These are phyloP conservation scores for Erebia aethiops DNA, from an alignment of 2,888 invertebrate species.

Conservation along the genomic window DNA sequence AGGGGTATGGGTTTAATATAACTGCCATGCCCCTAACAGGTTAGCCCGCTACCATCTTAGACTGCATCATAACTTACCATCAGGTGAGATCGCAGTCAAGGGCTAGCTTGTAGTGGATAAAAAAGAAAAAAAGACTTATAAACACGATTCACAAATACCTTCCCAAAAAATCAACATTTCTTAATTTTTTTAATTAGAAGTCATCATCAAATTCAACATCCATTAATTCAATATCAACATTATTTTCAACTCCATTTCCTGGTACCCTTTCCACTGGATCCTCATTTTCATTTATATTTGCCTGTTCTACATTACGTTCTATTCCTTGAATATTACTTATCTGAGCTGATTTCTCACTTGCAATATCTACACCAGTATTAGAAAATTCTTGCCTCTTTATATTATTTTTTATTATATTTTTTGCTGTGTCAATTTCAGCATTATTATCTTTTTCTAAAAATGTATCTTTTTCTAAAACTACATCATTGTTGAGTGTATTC, in stretches of 20 bases:
- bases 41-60: no score
- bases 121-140: no score
- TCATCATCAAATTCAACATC: constrained; percentile 72
- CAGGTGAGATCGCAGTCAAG: no score
- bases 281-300: constrained; percentile 6
- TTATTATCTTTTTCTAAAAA: constrained; percentile 17
- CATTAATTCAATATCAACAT: constrained; percentile 56
- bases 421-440: constrained; percentile 7
- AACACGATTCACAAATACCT: no score
- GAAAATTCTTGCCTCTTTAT: neutral
- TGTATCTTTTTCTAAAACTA: neutral
- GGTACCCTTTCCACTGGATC: neutral
- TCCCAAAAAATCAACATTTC: neutral
- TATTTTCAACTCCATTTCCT: constrained; percentile 31
- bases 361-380: constrained; percentile 18
- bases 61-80: no score
- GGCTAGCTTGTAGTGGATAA: no score
- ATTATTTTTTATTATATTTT: constrained; percentile 10
- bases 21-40: no score
- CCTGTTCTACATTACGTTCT: constrained; percentile 13
- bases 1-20: no score
- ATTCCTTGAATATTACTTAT: neutral
- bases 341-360: neutral
- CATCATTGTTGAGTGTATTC: neutral
- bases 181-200: constrained; percentile 48